Conservation (phyloP, 2,888 invertebrate genomes). For the Nyleta sp. region DNA sequence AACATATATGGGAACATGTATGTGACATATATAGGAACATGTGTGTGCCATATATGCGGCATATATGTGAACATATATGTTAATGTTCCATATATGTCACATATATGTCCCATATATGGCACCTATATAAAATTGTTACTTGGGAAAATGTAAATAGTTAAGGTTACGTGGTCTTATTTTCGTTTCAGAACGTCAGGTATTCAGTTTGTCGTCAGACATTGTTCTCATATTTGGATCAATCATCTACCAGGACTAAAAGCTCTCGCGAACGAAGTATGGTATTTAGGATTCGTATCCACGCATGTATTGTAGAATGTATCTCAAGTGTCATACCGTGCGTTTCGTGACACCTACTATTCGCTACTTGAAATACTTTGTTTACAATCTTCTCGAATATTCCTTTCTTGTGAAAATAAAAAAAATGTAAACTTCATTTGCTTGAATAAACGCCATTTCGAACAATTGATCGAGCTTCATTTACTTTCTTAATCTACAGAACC, state of each 20-base stretch:
- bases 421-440: too few relatives aligned
- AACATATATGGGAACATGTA: too few relatives aligned
- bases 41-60: too few relatives aligned
- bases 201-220: slow-evolving; percentile 44
- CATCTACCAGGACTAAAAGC: slow-evolving; percentile 42
- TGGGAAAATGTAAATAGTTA: too few relatives aligned
- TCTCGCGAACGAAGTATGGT: slow-evolving; percentile 44
- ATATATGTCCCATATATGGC: too few relatives aligned
- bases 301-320: slow-evolving; percentile 45
- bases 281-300: slow-evolving; percentile 43
- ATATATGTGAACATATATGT: too few relatives aligned
- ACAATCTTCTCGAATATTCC: neutral
- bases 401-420: too few relatives aligned
- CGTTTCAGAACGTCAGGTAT: slow-evolving; percentile 21
- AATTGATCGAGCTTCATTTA: neutral
- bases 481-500: neutral
- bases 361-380: slow-evolving; percentile 42
- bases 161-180: slow-evolving; percentile 35
- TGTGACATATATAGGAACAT: too few relatives aligned
- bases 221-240: slow-evolving; percentile 56
- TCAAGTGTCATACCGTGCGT: slow-evolving; percentile 48
- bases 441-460: neutral
- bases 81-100: too few relatives aligned
- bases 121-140: too few relatives aligned
- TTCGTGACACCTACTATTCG: slow-evolving; percentile 45